phyloP scores from a whole-genome alignment of 2,113 vertebrate genomes.

The Serinus canaria region DNA sequence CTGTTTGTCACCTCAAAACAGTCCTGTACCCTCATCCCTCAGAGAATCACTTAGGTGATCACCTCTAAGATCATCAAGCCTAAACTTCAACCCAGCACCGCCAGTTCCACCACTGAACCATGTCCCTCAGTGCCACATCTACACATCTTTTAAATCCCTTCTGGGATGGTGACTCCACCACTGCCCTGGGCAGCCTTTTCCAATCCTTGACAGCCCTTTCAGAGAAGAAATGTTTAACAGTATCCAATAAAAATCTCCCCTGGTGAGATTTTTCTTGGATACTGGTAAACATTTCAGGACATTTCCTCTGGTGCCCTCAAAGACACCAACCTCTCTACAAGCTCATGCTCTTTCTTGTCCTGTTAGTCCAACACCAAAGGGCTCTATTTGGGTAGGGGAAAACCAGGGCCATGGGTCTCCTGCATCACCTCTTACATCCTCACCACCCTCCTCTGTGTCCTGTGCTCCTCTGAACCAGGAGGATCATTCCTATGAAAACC shows the following conservation, averaged over 20 bases:
- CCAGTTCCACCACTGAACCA: not conserved
- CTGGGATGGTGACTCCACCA: not conserved
- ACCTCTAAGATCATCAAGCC: not conserved
- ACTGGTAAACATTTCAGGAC: too few relatives aligned
- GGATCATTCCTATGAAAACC: not conserved
- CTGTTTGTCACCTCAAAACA: not conserved
- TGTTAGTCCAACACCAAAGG: not conserved
- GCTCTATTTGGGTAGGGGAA: not conserved
- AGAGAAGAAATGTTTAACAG: not conserved
- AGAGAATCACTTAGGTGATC: not conserved
- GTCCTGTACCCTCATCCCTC: not conserved
- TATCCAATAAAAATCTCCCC: not conserved
- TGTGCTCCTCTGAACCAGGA: not conserved
- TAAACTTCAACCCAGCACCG: not conserved
- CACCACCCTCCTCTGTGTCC: rapidly evolving
- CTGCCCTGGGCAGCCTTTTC: not conserved
- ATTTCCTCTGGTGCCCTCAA: not conserved
- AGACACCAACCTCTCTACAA: not conserved
- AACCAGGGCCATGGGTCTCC: not conserved
- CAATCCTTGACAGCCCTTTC: not conserved
- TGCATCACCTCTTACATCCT: not conserved
- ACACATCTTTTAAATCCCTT: not conserved
- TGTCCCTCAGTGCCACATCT: too few relatives aligned
- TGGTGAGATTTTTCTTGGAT: not conserved
- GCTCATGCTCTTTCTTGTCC: not conserved